Evolutionary conservation across 2,113 vertebrate species (phyloP).

Genomic region (Colinus virginianus): DNA sequence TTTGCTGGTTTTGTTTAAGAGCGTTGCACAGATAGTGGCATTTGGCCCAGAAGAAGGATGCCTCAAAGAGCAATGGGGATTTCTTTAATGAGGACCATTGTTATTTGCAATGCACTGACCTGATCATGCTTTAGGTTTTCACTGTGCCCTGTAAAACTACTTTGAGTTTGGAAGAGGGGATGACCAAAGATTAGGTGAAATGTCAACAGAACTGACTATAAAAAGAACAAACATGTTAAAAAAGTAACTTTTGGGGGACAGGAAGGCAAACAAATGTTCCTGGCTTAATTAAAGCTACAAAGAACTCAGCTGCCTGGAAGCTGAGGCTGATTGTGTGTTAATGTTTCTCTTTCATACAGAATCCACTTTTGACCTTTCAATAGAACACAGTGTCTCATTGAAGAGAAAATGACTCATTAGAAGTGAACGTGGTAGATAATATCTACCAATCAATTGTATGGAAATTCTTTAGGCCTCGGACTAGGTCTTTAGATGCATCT

Average conservation of each 20-base stretch:
- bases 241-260: not conserved
- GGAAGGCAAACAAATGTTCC: not conserved
- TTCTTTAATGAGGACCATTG: slow-evolving; percentile 43
- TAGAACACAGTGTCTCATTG: slow-evolving; percentile 28
- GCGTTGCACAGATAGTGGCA: not conserved
- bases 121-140: not conserved
- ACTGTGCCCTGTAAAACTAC: not conserved
- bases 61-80: slow-evolving; percentile 1
- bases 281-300: slow-evolving; percentile 17
- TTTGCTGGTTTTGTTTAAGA: slow-evolving; percentile 25
- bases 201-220: not conserved
- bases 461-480: slow-evolving; percentile 67
- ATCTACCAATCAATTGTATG: slow-evolving; percentile 76
- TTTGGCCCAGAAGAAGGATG: slow-evolving; percentile 7
- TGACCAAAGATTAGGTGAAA: not conserved
- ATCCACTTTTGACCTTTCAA: slow-evolving; percentile 55
- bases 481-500: slow-evolving; percentile 68
- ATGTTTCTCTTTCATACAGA: slow-evolving; percentile 3
- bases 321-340: not conserved
- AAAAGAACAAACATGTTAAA: not conserved
- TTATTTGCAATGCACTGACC: slow-evolving; percentile 48
- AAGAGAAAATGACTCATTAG: slow-evolving; percentile 76
- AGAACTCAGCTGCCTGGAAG: not conserved
- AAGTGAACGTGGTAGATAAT: slow-evolving; percentile 73
- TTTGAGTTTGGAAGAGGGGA: not conserved